These are phyloP conservation scores for Caenorhabditis tropicalis DNA, from an alignment of 1,140 invertebrate genomes.

Conservation along the genomic window DNA sequence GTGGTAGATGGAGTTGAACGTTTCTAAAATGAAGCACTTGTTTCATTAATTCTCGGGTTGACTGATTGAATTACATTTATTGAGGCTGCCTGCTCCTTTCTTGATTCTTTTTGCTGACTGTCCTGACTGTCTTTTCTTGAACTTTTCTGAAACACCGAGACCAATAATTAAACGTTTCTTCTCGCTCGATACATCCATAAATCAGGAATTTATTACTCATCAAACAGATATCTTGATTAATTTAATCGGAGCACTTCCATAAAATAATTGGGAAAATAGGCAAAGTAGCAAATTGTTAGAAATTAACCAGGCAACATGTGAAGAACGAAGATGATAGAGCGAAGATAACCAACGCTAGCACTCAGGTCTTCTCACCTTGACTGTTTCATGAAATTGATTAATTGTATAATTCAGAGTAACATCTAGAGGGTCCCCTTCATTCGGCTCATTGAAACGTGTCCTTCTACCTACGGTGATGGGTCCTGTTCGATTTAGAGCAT, in stretches of 20 bases:
- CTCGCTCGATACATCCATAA: no score
- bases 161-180: no score
- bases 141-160: neutral
- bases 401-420: neutral
- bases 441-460: neutral
- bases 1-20: neutral
- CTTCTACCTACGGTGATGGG: neutral
- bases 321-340: no score
- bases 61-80: neutral
- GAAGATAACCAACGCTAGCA: no score
- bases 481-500: no score
- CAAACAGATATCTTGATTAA: no score
- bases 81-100: neutral
- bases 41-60: neutral
- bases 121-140: neutral
- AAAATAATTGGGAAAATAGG: no score
- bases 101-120: neutral
- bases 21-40: neutral
- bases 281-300: no score
- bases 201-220: no score
- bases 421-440: neutral
- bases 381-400: neutral
- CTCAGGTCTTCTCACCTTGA: neutral
- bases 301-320: no score
- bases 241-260: no score